Evolutionary conservation across 2,888 invertebrate genomes (phyloP), one percentile per base, ranked within the genome.

Genomic region (Vanessa cardui): DNA sequence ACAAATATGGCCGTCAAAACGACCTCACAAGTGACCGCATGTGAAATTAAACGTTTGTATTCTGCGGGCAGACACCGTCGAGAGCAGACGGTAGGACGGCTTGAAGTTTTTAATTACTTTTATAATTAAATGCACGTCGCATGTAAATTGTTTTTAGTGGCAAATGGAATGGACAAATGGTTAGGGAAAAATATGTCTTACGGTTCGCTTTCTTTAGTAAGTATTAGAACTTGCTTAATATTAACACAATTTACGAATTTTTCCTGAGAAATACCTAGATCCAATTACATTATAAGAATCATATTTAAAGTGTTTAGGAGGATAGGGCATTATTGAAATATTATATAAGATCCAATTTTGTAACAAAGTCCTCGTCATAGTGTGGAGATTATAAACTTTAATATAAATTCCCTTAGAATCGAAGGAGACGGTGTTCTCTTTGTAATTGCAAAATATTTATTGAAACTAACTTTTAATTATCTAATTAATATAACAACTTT

Each of bases 21-120:
- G 74, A 79, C 74, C 77, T 75, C 76, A 75, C 76, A 80, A 79
- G 78, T 81, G 81, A 18, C 83, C 83, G 79, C 82, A 78, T 63
- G 77, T 76, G 71, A 83, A 85, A 87, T 86, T 80, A 84, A 86
- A 84, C 78, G 83, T 81, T 80, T 77, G 80, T 84, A 86, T 86
- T 85, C 78, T 80, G 79, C 68, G 79, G 78, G 64, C 73, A 68
- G 66, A 52, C 59, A 67, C 63, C 73, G 76, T 74, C 73, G 69
- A 68, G 64, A 70, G 59, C 75, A 77, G 74, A 74, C 75, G 65
- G 60, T 46, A 58, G 58, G 33, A 26, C 26, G 26, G 70, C 71
- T 71, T 67, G 63, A 71, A 73, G 70, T 74, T 76, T 75, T 76
- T 76, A 78, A 78, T 80, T 78, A 74, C 75, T 77, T 77, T 76